Base-by-base conservation (phyloP, 2,888 invertebrate genomes). In the Philaethria dido region DNA sequence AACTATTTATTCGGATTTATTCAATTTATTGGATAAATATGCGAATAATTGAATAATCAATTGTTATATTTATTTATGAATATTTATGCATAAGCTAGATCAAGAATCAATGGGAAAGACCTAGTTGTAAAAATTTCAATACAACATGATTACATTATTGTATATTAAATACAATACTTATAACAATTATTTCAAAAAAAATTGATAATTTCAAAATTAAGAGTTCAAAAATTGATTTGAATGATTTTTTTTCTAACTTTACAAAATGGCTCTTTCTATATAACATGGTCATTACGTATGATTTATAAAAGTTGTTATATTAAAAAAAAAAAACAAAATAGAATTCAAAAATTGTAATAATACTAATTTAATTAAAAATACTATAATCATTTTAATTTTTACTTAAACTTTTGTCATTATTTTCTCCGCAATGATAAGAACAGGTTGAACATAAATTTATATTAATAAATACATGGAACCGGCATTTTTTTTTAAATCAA, bases 1-100 rank as follows among this genome's bases (percentile, higher is more conserved):
- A 18, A 60, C 60, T 60, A 60, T 60, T 60, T 47, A 60, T 45
- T 45, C 42, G 39, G 25, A 39, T 57, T 52, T 18, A 47, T 47
- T 18, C 47, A 47, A 47, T 47, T 47, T 14, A 22, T 22, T 47
- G 11, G 22, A 47, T 18, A 20, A 20, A 20, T 47, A 20, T 22
- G 18, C 47, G 22, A 47, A 20, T 47, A 47, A 47, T 47, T 42
- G 20, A 42, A 42, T 42, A 42, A 57, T 57, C 39, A 57, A 57
- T 42, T 39, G 22, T 14, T 22, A 20, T 3, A 47, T 47, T 11
- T 57, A 22, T n/a, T 55, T n/a, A 36, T 42, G 2, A 11, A 9
- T 52, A 18, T 50, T 42, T n/a, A 8, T 16, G 16, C 44, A 44
- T 16, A 44, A 44, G 16, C 39, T 39, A 13, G 39, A 16, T 44